phyloP scores from a whole-genome alignment of 2,888 invertebrate genomes.

The Patella pellucida region DNA sequence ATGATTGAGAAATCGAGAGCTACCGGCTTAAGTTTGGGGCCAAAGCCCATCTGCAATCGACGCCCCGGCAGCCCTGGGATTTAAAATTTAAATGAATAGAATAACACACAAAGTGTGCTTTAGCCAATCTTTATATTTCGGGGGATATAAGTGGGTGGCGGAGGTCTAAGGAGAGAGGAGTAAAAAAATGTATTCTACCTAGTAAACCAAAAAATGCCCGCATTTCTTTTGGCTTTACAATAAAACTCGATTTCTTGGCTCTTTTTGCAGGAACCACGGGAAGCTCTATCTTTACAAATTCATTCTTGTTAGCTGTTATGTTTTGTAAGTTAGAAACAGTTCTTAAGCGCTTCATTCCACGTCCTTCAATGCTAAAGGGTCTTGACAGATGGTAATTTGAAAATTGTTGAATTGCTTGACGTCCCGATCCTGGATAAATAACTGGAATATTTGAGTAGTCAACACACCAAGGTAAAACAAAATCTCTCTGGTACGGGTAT shows the following conservation, averaged over 20 bases:
- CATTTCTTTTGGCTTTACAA: slow-evolving; percentile 62
- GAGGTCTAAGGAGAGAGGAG: too few species aligned
- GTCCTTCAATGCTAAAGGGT: neutral
- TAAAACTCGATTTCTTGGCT: slow-evolving; percentile 36
- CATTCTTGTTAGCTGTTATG: neutral
- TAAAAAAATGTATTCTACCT: slow-evolving; percentile 37
- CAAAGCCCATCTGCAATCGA: too few species aligned
- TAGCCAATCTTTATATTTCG: too few species aligned
- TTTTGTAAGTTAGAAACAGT: neutral
- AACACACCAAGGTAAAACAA: neutral
- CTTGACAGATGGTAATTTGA: neutral
- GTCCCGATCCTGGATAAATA: too few species aligned
- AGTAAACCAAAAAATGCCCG: slow-evolving; percentile 58
- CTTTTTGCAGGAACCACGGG: slow-evolving; percentile 20
- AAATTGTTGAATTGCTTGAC: neutral
- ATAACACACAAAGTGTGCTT: too few species aligned
- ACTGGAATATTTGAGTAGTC: too few species aligned
- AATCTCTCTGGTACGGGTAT: neutral
- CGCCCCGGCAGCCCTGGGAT: too few species aligned
- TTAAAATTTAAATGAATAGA: too few species aligned
- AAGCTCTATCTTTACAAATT: neutral
- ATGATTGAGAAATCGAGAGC: too few species aligned
- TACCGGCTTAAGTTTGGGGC: too few species aligned
- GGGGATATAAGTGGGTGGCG: too few species aligned
- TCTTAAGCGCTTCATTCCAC: slow-evolving; percentile 1